Base-by-base conservation (phyloP, 37 sponge, comb jelly and placozoan genomes). In the Aphrocallistes beatrix region DNA sequence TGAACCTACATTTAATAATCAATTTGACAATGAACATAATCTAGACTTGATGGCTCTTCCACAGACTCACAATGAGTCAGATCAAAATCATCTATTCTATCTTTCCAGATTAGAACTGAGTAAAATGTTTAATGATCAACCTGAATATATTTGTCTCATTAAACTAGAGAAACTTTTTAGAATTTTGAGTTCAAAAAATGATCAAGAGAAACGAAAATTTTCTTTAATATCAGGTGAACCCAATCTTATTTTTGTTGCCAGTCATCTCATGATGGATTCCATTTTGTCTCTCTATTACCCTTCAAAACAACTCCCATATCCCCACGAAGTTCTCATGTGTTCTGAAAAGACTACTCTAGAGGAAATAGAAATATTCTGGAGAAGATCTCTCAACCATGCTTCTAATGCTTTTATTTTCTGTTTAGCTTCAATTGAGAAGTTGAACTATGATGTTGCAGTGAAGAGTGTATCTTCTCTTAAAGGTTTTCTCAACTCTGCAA, bases 291-390 rank as follows among this genome's bases (percentile, higher is more conserved):
- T 60, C 8, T 60, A 60, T 13, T 13, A 19, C 34, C 6, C 10
- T 19, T 32, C 34, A 32, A 30, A 13, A 8, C 8, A 6, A 3
- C 8, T 60, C 3, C 75, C 75, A 19, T 60, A 3, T 3, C 75
- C 8, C 34, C 75, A 60, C 34, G 75, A 60, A 28, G 75, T 60
- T 19, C 34, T 60, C 32, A 60, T 60, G 6, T 60, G 75, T 13
- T 60, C 75, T 60, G 75, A 60, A 30, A 19, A 60, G 8, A 60
- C 75, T 60, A 60, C 75, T 32, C 3, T 13, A 32, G 75, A 60
- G n/a, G 75, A 60, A 1, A 13, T 60, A 60, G 75, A 60, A 8
- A 60, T 60, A 60, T 60, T 60, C 34, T 60, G 75, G 75, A 60
- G 75, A 60, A 60, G 75, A 60, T 3, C 75, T 13, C 21, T 60